phyloP scores from a whole-genome alignment of 2,797 vertebrate species.

The Danio aesculapii region DNA sequence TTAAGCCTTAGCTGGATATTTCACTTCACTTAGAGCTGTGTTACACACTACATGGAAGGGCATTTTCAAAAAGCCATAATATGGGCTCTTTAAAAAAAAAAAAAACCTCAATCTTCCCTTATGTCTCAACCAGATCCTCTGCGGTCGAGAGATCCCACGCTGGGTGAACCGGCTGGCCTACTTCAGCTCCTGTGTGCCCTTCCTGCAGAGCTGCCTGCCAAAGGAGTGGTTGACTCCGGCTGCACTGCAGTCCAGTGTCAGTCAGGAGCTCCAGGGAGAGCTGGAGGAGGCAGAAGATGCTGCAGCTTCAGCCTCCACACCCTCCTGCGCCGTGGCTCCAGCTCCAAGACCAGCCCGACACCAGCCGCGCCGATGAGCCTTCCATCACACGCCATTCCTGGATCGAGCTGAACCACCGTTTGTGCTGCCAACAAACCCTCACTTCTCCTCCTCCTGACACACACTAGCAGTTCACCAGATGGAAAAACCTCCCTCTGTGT shows the following conservation, averaged over 20 bases:
- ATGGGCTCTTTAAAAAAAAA: too few species aligned
- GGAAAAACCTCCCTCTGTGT: constrained; percentile 54
- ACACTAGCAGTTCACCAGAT: constrained; percentile 69
- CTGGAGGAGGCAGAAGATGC: constrained; percentile 94
- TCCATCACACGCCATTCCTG: constrained; percentile 33
- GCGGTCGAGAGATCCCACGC: constrained; percentile 96
- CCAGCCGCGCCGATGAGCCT: constrained; percentile 70
- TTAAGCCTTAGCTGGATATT: too few species aligned
- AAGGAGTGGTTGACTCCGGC: constrained; percentile 99
- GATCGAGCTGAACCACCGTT: constrained; percentile 52
- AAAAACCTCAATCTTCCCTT: constrained; percentile 21
- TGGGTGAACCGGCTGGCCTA: constrained; percentile 99
- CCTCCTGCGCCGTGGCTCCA: constrained; percentile 65
- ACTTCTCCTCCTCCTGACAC: constrained; percentile 28
- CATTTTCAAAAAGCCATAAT: too few species aligned
- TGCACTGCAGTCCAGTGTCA: constrained; percentile 96
- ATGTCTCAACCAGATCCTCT: constrained; percentile 86
- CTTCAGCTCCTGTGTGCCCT: constrained; percentile 99
- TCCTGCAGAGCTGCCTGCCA: constrained; percentile 98
- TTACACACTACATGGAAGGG: too few species aligned
- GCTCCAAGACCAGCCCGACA: constrained; percentile 84
- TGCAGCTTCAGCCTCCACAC: constrained; percentile 80
- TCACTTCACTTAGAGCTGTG: too few species aligned
- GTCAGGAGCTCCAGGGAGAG: constrained; percentile 93
- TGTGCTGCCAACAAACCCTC: constrained; percentile 55